Evolutionary conservation across 1,140 invertebrate species (phyloP), one percentile per base, ranked within the genome.

Genomic region (Cyrtorhinus lividipennis): DNA sequence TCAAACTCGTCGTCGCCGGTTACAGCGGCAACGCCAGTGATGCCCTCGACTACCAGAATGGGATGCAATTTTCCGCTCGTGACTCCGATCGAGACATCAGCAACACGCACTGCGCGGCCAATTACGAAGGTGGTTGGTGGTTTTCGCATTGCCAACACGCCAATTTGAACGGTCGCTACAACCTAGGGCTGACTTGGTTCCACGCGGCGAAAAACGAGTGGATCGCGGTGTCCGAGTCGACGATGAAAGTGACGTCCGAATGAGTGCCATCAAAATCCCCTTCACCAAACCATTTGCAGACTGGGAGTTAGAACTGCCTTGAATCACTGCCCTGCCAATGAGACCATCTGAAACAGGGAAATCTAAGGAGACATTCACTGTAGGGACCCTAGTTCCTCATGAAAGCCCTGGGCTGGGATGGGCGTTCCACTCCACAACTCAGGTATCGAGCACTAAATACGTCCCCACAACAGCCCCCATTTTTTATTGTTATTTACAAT

Each of bases 141-240:
- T 94, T 88, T 73, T 89, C 86, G 62, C 88, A 92, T 72, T 97
- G 92, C 74, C 92, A 95, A 70, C 90, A 92, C 72, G 88, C 87
- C 5, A 95, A 95, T 77, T 81, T 95, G 23, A 96, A 95, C 73
- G 92, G 90, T 1, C 85, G 86, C 61, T 93, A 92, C 72, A 85
- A 84, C 61, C 75, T 91, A 1, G 92, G 90, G 0, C 76, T 95
- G 46, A 90, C 90, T 2, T 95, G 92, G 91, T 95, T 90, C 72
- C 86, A 92, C 70, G 80, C 81, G 1, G 79, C 81, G 10, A 79
- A 77, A 61, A 89, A 91, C 69, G 86, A 90, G 69, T 94, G 90
- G 90, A 88, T 94, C 68, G 87, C 89, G 8, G 81, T 95, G 15
- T 81, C 84, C 20, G 79, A 82, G n/a, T 85, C 83, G 45, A 86